Evolutionary conservation across 2,113 vertebrate genomes (phyloP).

Genomic region (Acrocephalus kingi): DNA sequence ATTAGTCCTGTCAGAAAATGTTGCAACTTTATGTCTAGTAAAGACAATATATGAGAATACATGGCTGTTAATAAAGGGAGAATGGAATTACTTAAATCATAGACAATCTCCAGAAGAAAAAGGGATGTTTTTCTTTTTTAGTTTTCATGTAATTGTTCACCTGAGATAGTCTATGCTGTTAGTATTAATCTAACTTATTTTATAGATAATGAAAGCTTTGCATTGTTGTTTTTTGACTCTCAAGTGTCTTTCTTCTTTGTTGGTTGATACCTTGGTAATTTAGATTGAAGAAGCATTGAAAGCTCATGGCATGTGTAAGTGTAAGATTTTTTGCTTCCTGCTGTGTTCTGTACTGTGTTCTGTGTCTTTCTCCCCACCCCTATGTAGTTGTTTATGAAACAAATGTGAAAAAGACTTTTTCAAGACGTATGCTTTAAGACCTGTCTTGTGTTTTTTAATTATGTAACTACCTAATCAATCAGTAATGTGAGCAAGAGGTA

Average conservation of each 20-base stretch:
- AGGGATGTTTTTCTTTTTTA: neutral
- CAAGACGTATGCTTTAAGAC: neutral
- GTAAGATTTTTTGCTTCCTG: neutral
- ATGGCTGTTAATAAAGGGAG: neutral
- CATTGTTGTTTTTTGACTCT: neutral
- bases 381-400: neutral
- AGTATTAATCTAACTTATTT: neutral
- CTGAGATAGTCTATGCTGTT: neutral
- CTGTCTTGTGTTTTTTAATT: neutral
- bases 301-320: slow-evolving; percentile 48
- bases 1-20: neutral
- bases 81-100: neutral
- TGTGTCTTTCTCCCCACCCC: neutral
- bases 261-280: neutral
- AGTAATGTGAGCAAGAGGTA: neutral
- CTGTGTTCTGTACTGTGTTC: neutral
- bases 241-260: neutral
- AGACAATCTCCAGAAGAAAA: neutral
- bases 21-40: neutral
- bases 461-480: neutral
- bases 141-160: neutral
- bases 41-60: neutral
- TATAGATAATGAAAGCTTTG: neutral
- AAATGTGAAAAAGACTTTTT: neutral
- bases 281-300: slow-evolving; percentile 61